These are phyloP conservation scores for Nipponacmea schrenckii DNA, from an alignment of 2,888 invertebrate genomes.

Conservation along the genomic window DNA sequence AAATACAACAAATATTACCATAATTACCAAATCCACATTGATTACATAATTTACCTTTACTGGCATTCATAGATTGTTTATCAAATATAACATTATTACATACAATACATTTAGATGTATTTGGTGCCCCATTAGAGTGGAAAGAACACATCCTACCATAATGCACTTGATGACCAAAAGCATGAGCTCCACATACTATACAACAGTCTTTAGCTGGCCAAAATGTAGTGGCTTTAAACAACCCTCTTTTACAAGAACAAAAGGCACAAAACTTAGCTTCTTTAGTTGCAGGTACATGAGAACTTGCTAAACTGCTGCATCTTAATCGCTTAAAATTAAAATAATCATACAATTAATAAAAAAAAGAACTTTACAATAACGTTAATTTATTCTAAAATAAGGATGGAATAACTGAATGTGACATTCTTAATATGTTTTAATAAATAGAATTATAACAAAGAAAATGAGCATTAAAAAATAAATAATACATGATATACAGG, in stretches of 20 bases:
- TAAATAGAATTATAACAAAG: too few species aligned
- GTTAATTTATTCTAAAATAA: too few species aligned
- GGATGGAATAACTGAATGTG: too few species aligned
- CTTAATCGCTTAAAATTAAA: constrained; percentile 30
- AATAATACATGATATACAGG: too few species aligned
- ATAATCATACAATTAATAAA: neutral
- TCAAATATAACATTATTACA: constrained; percentile 22
- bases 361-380: too few species aligned
- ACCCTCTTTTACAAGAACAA: constrained; percentile 28
- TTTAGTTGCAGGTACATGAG: constrained; percentile 29
- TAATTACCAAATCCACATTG: constrained; percentile 40
- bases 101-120: constrained; percentile 26
- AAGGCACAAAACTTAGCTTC: constrained; percentile 37
- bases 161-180: neutral
- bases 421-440: too few species aligned
- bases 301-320: constrained; percentile 34
- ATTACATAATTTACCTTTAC: constrained; percentile 29
- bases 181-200: constrained; percentile 36
- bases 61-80: constrained; percentile 22
- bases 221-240: constrained; percentile 32
- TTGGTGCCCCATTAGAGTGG: constrained; percentile 22
- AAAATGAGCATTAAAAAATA: too few species aligned
- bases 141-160: constrained; percentile 31
- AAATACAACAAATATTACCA: constrained; percentile 31
- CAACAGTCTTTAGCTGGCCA: constrained; percentile 40